phyloP scores from a whole-genome alignment of 1,140 invertebrate genomes.

The Drosophila subpulchrella region DNA sequence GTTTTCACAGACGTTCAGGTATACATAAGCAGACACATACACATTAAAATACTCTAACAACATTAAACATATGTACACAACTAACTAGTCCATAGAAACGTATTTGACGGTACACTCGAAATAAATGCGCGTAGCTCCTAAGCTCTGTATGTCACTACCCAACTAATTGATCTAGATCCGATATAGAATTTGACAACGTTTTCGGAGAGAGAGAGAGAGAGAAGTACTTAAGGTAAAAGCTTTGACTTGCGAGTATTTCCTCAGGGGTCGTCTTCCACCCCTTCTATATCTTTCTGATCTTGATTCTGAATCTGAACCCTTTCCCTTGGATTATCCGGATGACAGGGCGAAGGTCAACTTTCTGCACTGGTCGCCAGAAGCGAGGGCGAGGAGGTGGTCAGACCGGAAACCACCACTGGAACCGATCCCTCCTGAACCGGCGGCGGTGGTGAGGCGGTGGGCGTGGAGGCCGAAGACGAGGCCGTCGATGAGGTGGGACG shows the following conservation, averaged over 20 bases:
- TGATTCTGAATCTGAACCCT: neutral
- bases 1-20: constrained; percentile 75
- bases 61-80: constrained; percentile 60
- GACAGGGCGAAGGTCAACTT: constrained; percentile 53
- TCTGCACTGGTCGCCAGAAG: constrained; percentile 57
- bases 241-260: constrained; percentile 77
- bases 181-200: constrained; percentile 26
- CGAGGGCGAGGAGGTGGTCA: constrained; percentile 53
- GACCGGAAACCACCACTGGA: neutral
- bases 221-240: constrained; percentile 65
- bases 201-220: constrained; percentile 33
- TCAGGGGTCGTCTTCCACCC: constrained; percentile 31
- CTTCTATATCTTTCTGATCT: neutral
- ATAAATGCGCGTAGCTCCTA: constrained; percentile 73
- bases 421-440: constrained; percentile 12
- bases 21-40: constrained; percentile 54
- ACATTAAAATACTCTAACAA: constrained; percentile 46
- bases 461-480: constrained; percentile 19
- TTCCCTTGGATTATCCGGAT: neutral
- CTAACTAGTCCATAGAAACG: constrained; percentile 51
- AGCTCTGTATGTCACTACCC: constrained; percentile 35
- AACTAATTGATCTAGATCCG: constrained; percentile 47
- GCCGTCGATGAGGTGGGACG: constrained; percentile 27
- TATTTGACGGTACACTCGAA: constrained; percentile 39
- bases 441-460: constrained; percentile 19